These are phyloP conservation scores for Entelurus aequoreus DNA, from an alignment of 2,113 vertebrate species.

Conservation along the genomic window DNA sequence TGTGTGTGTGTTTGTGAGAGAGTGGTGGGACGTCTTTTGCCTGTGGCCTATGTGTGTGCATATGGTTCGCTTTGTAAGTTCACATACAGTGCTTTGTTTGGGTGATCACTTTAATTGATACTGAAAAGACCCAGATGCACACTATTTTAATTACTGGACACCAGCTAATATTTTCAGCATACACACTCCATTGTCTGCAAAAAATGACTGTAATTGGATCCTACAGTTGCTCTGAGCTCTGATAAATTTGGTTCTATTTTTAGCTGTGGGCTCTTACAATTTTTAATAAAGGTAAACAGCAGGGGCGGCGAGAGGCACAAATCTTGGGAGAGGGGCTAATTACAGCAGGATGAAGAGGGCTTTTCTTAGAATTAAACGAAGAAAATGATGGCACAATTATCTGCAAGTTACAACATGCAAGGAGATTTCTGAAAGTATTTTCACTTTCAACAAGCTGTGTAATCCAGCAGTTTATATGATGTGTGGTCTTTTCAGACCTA, in stretches of 20 bases:
- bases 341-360: neutral
- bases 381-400: too few species aligned
- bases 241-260: slow-evolving; percentile 55
- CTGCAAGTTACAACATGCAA: neutral
- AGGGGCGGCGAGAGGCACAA: slow-evolving; percentile 3
- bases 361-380: neutral
- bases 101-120: slow-evolving; percentile 63
- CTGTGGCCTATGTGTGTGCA: slow-evolving; percentile 22
- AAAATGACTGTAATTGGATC: slow-evolving; percentile 57
- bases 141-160: slow-evolving; percentile 47
- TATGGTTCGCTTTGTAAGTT: slow-evolving; percentile 40
- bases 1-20: too few species aligned
- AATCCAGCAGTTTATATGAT: neutral
- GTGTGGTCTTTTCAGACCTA: too few species aligned
- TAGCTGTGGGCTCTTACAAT: slow-evolving; percentile 42
- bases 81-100: slow-evolving; percentile 49
- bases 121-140: slow-evolving; percentile 59
- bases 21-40: slow-evolving; percentile 37
- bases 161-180: slow-evolving; percentile 54
- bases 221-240: slow-evolving; percentile 42
- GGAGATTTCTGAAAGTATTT: neutral
- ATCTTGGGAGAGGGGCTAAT: neutral
- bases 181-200: slow-evolving; percentile 46
- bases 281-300: slow-evolving; percentile 52
- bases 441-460: neutral